Percentiles rank a stretch among this genome's conserved stretches.
phyloP scores from a whole-genome alignment of 2,113 vertebrate species.

The Megatriorchis doriae region DNA sequence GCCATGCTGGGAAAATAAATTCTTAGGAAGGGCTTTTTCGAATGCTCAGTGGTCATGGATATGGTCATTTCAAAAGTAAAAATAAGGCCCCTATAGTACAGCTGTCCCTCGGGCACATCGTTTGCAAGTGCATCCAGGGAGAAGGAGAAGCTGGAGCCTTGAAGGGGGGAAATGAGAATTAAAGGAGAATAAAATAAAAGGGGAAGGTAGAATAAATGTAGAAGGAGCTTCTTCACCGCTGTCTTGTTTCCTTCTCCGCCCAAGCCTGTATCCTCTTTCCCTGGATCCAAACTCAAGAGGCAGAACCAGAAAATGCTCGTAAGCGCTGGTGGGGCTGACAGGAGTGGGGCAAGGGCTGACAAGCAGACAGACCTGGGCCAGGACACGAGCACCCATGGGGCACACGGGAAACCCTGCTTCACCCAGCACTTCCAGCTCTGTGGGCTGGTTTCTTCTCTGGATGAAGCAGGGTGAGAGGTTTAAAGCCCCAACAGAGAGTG shows the following conservation, averaged over 20 bases:
- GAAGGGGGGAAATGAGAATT: not conserved
- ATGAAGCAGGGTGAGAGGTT: not conserved
- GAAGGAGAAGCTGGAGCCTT: not conserved
- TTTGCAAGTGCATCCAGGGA: not conserved
- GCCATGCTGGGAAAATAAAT: not conserved
- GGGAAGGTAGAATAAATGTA: not conserved
- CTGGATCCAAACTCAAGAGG: not conserved
- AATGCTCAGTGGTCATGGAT: rapidly evolving
- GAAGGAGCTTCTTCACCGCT: not conserved
- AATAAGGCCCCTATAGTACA: not conserved
- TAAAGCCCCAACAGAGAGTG: not conserved
- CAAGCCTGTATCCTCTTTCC: not conserved
- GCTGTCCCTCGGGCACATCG: rapidly evolving
- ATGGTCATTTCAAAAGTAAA: not conserved
- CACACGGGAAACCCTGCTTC: not conserved
- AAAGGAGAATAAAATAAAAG: not conserved
- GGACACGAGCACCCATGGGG: rapidly evolving
- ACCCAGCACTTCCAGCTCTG: not conserved
- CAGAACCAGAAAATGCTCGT: not conserved
- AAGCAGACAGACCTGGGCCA: not conserved
- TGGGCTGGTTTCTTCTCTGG: not conserved
- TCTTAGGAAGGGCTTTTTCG: not conserved
- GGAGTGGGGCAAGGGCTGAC: not conserved
- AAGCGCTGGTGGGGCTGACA: too few relatives aligned
- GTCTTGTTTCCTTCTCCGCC: not conserved